Conservation (phyloP, 2,888 invertebrate genomes). For the Drosophila limbata region DNA sequence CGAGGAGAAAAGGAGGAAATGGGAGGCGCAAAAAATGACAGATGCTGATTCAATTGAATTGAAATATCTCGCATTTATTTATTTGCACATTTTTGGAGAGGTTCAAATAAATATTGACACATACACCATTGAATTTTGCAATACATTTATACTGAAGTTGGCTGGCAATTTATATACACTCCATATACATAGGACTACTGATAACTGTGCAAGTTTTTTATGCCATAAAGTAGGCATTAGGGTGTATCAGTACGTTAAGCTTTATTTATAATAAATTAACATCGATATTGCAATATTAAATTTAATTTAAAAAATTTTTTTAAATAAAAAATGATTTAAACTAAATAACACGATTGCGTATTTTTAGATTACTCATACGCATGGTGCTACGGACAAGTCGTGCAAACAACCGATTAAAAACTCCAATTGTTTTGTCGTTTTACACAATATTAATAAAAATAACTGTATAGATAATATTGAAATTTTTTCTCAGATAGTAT, state of each 20-base stretch:
- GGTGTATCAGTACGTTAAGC: slow-evolving; percentile 5
- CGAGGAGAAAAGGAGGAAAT: not conserved
- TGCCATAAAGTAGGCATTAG: not conserved
- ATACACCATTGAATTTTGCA: slow-evolving; percentile 60
- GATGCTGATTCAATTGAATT: slow-evolving; percentile 63
- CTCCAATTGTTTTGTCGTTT: slow-evolving; percentile 57
- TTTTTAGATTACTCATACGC: slow-evolving; percentile 36
- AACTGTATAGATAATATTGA: slow-evolving; percentile 16
- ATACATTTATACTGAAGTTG: slow-evolving; percentile 27
- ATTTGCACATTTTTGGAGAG: slow-evolving; percentile 49
- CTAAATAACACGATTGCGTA: not conserved
- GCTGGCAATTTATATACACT: slow-evolving; percentile 2
- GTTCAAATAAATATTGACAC: slow-evolving; percentile 60
- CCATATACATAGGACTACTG: slow-evolving; percentile 1
- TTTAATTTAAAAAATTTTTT: not conserved
- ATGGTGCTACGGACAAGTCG: slow-evolving; percentile 15
- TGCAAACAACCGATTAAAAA: slow-evolving; percentile 31
- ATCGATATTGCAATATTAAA: not conserved
- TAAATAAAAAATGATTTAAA: not conserved
- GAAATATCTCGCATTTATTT: slow-evolving; percentile 63
- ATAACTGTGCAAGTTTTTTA: slow-evolving; percentile 17
- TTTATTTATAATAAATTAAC: not conserved
- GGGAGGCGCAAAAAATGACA: slow-evolving; percentile 38
- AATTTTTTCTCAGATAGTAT: slow-evolving; percentile 34
- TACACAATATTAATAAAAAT: slow-evolving; percentile 42